Conservation (phyloP, 2,888 invertebrate genomes). For the Keiferia lycopersicella region DNA sequence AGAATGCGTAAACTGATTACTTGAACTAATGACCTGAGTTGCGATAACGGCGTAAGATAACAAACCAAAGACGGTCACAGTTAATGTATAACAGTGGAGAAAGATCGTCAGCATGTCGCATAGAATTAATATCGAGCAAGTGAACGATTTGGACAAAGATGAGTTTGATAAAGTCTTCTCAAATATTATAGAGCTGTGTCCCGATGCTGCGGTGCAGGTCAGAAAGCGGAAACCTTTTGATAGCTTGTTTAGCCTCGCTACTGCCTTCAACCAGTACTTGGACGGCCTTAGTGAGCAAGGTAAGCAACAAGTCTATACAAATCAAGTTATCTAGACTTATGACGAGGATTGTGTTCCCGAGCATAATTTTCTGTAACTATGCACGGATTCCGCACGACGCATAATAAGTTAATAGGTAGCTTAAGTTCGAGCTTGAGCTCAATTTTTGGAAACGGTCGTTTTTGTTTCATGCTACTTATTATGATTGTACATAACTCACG, state of each 20-base stretch:
- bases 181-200: constrained; percentile 83
- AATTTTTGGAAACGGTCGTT: no score
- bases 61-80: constrained; percentile 25
- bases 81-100: constrained; percentile 22
- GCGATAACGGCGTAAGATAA: constrained; percentile 43
- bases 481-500: no score
- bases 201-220: constrained; percentile 75
- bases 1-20: constrained; percentile 31
- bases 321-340: neutral
- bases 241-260: constrained; percentile 68
- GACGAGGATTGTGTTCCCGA: neutral
- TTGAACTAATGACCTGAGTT: constrained; percentile 53
- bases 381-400: no score
- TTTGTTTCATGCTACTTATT: no score
- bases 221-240: constrained; percentile 77
- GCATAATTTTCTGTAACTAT: no score
- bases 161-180: constrained; percentile 81
- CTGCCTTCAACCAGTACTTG: constrained; percentile 78
- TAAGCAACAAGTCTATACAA: constrained; percentile 48
- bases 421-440: no score
- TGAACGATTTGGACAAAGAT: constrained; percentile 76
- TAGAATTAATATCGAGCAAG: constrained; percentile 70
- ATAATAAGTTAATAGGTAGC: no score
- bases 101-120: constrained; percentile 32
- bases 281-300: constrained; percentile 75